These are phyloP conservation scores for Acipenser transmontanus DNA, from an alignment of 2,797 vertebrate genomes.

Conservation along the genomic window DNA sequence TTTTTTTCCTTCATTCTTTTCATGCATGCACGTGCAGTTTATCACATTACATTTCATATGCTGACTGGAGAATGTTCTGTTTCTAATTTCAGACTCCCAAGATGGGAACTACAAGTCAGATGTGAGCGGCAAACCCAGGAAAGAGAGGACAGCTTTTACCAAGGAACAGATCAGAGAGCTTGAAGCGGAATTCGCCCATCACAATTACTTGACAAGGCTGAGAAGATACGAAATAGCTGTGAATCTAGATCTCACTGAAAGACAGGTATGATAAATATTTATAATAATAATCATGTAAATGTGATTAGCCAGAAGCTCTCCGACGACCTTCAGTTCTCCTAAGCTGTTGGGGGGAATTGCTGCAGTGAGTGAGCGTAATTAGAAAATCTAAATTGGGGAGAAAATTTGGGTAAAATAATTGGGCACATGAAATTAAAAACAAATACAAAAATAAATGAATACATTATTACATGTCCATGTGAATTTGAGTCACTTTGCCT, in stretches of 20 bases:
- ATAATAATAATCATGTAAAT: background rate
- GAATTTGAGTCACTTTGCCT: too few relatives aligned
- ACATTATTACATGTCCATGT: too few relatives aligned
- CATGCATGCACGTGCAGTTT: slow-evolving; percentile 40
- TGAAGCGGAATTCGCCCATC: slow-evolving; percentile 97
- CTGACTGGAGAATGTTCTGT: slow-evolving; percentile 43
- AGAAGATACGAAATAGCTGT: slow-evolving; percentile 96
- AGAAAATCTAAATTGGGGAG: too few relatives aligned
- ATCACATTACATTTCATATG: slow-evolving; percentile 44
- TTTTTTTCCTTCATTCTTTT: slow-evolving; percentile 24
- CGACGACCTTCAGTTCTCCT: too few relatives aligned
- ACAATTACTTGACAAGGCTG: slow-evolving; percentile 97
- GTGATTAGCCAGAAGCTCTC: too few relatives aligned
- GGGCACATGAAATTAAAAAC: too few relatives aligned
- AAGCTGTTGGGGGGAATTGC: too few relatives aligned
- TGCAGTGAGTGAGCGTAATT: too few relatives aligned
- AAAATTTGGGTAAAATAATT: too few relatives aligned
- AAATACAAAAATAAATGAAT: too few relatives aligned
- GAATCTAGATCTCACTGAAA: slow-evolving; percentile 96
- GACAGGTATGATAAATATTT: slow-evolving; percentile 77
- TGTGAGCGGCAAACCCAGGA: slow-evolving; percentile 93
- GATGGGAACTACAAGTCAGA: slow-evolving; percentile 96
- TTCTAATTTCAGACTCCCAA: slow-evolving; percentile 82
- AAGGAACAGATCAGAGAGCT: slow-evolving; percentile 98
- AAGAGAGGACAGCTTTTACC: slow-evolving; percentile 97